Conservation (phyloP, 1,140 invertebrate species). For the Lanistes nyassanus region DNA sequence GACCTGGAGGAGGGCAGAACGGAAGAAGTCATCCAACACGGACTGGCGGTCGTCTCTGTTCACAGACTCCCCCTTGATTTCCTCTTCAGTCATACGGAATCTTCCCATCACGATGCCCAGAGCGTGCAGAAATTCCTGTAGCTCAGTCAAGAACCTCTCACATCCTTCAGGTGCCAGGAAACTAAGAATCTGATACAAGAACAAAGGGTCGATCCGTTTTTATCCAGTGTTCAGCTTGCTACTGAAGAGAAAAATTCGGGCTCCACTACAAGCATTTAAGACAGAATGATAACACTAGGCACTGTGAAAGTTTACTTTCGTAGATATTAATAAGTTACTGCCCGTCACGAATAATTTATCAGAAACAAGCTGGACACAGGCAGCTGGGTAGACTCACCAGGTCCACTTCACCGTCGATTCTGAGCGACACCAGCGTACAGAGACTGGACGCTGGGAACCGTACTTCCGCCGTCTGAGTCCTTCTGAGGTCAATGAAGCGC, state of each 20-base stretch:
- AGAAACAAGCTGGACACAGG: too few species aligned
- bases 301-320: neutral
- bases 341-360: too few species aligned
- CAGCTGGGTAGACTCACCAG: constrained; percentile 42
- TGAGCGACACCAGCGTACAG: constrained; percentile 40
- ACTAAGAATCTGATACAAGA: constrained; percentile 75
- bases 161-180: constrained; percentile 84
- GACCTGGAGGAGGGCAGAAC: constrained; percentile 91
- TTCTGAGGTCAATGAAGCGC: constrained; percentile 69
- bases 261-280: too few species aligned
- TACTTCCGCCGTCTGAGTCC: neutral
- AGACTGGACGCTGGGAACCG: constrained; percentile 28
- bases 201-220: too few species aligned
- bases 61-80: constrained; percentile 92
- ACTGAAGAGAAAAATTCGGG: too few species aligned
- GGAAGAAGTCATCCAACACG: constrained; percentile 95
- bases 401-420: constrained; percentile 44
- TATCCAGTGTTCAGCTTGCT: too few species aligned
- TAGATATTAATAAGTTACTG: neutral
- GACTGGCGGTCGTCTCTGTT: constrained; percentile 90
- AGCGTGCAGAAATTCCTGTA: constrained; percentile 85
- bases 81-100: constrained; percentile 76
- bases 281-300: neutral
- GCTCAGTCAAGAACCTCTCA: constrained; percentile 87
- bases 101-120: constrained; percentile 84